Evolutionary conservation across 1,140 invertebrate genomes (phyloP).

Genomic region (Drosophila arizonae): DNA sequence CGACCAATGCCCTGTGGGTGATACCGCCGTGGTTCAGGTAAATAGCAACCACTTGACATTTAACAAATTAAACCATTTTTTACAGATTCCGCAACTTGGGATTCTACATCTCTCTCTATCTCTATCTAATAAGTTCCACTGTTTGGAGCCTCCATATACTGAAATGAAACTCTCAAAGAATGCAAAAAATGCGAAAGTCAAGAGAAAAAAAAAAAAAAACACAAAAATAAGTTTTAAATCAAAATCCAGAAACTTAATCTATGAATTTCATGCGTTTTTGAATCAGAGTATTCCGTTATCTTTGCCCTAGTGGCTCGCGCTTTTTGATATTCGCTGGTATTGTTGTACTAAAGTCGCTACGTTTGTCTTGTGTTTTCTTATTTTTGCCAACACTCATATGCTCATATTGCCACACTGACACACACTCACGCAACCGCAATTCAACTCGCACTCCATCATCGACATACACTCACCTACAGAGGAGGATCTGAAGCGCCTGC

Average conservation of each 20-base stretch:
- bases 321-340: neutral
- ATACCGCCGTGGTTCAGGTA: constrained; percentile 52
- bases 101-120: neutral
- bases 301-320: neutral
- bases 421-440: constrained; percentile 20
- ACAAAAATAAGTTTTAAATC: neutral
- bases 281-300: constrained; percentile 5
- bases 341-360: constrained; percentile 41
- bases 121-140: neutral
- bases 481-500: constrained; percentile 94
- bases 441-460: constrained; percentile 71
- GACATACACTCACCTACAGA: constrained; percentile 84
- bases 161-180: neutral
- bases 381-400: constrained; percentile 80
- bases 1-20: constrained; percentile 4
- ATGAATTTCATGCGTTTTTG: neutral
- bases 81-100: constrained; percentile 33
- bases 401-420: neutral
- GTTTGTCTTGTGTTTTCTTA: constrained; percentile 60
- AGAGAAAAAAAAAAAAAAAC: neutral
- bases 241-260: neutral
- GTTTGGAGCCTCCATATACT: neutral
- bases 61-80: constrained; percentile 48
- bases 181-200: neutral
- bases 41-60: constrained; percentile 50